Evolutionary conservation across 2,888 invertebrate genomes (phyloP).

Genomic region (Pyrochroa serraticornis): DNA sequence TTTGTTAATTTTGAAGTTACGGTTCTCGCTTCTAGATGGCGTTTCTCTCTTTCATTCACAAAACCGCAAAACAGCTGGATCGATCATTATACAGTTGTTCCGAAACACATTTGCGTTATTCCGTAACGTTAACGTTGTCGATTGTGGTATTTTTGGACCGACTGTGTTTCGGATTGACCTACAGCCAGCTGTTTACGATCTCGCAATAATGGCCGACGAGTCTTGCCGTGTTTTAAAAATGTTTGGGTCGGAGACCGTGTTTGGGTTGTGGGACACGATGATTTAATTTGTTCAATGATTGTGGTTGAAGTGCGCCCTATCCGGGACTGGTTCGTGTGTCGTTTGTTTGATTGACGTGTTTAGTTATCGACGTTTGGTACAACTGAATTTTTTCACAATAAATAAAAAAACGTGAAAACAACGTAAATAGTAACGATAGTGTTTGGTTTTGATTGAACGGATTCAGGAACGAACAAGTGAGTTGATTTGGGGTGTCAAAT

Average conservation of each 20-base stretch:
- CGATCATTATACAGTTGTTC: slow-evolving; percentile 32
- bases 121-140: slow-evolving; percentile 4
- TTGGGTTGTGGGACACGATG: background rate
- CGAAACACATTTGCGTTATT: slow-evolving; percentile 11
- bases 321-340: background rate
- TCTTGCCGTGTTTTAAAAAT: slow-evolving; percentile 41
- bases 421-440: too few species aligned
- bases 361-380: too few species aligned
- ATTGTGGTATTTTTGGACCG: slow-evolving; percentile 18
- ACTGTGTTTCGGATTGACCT: slow-evolving; percentile 34
- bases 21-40: slow-evolving; percentile 8
- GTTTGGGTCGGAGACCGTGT: slow-evolving; percentile 7
- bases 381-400: background rate
- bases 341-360: too few species aligned
- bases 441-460: too few species aligned
- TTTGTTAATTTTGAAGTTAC: background rate
- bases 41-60: slow-evolving; percentile 33
- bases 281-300: slow-evolving; percentile 6
- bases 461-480: too few species aligned
- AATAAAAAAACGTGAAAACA: background rate
- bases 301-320: slow-evolving; percentile 7
- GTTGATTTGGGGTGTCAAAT: too few species aligned
- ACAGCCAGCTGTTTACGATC: slow-evolving; percentile 41
- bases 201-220: slow-evolving; percentile 42
- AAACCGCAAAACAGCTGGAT: slow-evolving; percentile 34